A percentile compares a stretch with the other conserved stretches of the same genome.
Evolutionary conservation across 2,113 vertebrate genomes (phyloP).

Genomic region (Forbesichthys agassizii): DNA sequence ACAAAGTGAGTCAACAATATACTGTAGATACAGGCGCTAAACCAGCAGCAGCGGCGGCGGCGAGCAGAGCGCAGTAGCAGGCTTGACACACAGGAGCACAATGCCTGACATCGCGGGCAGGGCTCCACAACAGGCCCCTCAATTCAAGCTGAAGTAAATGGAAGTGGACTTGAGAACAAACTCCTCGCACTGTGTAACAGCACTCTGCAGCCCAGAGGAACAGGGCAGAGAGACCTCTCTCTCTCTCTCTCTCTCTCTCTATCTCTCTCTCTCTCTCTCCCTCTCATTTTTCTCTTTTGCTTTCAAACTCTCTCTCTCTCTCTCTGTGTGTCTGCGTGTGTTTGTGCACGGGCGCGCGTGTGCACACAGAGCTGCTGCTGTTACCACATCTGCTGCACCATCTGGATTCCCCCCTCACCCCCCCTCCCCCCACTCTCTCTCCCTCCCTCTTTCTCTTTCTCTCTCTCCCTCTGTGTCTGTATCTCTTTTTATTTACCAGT

Average conservation of each 20-base stretch:
- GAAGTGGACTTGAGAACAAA: too few species aligned
- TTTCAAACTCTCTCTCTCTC: too few species aligned
- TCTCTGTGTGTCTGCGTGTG: background rate
- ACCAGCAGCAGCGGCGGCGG: too few species aligned
- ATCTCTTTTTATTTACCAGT: conserved; percentile 98
- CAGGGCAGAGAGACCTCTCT: conserved; percentile 70
- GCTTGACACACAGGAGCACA: too few species aligned
- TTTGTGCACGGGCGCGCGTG: too few species aligned
- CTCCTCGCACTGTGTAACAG: too few species aligned
- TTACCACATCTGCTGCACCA: conserved; percentile 99
- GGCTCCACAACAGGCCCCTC: too few species aligned
- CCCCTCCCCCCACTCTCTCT: conserved; percentile 5
- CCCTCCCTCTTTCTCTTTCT: background rate
- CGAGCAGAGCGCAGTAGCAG: too few species aligned
- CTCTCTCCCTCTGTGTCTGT: conserved; percentile 1
- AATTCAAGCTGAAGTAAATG: too few species aligned
- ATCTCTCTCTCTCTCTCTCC: conserved; percentile 72
- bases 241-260: conserved; percentile 62
- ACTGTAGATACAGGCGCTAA: too few species aligned
- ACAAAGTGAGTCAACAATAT: background rate
- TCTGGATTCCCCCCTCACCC: conserved; percentile 83
- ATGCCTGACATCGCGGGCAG: too few species aligned
- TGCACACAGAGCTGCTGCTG: conserved; percentile 77
- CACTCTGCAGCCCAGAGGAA: too few species aligned
- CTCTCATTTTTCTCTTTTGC: conserved; percentile 36